Conservation (phyloP, 2,113 vertebrate genomes). For the Chionomys nivalis region DNA sequence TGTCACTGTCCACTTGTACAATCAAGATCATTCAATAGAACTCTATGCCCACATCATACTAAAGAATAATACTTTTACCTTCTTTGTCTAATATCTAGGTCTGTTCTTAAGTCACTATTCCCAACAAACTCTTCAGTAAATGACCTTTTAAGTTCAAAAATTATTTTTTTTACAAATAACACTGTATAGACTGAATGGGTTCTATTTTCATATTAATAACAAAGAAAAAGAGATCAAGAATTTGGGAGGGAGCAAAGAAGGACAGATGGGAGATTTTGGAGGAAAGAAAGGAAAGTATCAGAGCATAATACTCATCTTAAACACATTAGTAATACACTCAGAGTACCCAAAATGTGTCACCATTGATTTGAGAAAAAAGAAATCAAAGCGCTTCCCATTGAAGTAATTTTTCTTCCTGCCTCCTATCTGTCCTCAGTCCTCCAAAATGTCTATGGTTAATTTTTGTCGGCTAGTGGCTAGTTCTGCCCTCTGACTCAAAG, state of each 20-base stretch:
- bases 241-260: background rate
- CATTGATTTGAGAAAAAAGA: background rate
- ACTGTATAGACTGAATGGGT: background rate
- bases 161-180: background rate
- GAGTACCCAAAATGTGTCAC: background rate
- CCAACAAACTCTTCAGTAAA: background rate
- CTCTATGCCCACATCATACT: background rate
- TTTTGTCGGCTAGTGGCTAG: background rate
- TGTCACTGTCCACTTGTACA: background rate
- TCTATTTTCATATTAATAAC: background rate
- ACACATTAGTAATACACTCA: background rate
- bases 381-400: background rate
- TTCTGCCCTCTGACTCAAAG: background rate
- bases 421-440: background rate
- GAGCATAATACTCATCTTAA: background rate
- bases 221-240: background rate
- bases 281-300: background rate
- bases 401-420: background rate
- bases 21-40: background rate
- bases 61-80: background rate
- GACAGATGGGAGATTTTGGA: background rate
- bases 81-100: background rate
- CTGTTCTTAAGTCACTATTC: background rate
- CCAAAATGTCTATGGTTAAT: background rate
- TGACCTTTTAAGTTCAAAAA: too few relatives aligned